Conservation (phyloP, 2,113 vertebrate genomes). For the Girardinichthys multiradiatus region DNA sequence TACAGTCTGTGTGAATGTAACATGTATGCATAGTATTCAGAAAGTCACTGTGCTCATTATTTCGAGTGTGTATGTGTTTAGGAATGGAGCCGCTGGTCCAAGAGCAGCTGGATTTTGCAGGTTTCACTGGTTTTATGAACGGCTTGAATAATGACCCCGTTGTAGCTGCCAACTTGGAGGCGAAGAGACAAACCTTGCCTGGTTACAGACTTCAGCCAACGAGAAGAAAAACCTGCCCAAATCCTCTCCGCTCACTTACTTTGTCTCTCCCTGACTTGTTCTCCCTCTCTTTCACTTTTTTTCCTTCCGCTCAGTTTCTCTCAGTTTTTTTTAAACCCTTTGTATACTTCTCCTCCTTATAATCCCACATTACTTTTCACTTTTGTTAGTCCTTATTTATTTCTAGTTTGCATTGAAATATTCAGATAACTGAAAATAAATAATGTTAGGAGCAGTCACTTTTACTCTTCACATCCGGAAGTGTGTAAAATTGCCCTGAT, state of each 20-base stretch:
- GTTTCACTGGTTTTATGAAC: constrained; percentile 73
- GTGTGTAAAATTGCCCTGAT: constrained; percentile 48
- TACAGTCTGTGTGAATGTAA: neutral
- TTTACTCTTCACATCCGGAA: constrained; percentile 31
- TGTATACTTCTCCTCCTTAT: neutral
- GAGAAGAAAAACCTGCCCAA: constrained; percentile 49
- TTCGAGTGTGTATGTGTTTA: constrained; percentile 18
- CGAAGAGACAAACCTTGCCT: constrained; percentile 67
- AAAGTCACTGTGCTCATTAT: constrained; percentile 19
- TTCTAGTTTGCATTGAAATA: constrained; percentile 12
- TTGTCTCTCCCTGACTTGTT: neutral
- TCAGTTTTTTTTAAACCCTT: neutral
- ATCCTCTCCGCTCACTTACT: constrained; percentile 22
- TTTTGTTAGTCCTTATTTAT: constrained; percentile 1
- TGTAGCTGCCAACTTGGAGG: constrained; percentile 66
- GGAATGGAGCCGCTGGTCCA: constrained; percentile 25
- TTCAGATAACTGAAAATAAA: constrained; percentile 36
- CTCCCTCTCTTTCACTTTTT: constrained; percentile 1
- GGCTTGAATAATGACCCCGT: constrained; percentile 76
- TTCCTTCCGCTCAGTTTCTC: neutral
- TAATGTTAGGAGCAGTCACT: constrained; percentile 13
- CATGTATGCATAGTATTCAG: constrained; percentile 43
- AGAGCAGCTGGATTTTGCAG: constrained; percentile 75
- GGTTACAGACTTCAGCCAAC: constrained; percentile 63
- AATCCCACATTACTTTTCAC: constrained; percentile 33